Evolutionary conservation across 2,113 vertebrate genomes (phyloP).

Genomic region (Pedionomus torquatus): DNA sequence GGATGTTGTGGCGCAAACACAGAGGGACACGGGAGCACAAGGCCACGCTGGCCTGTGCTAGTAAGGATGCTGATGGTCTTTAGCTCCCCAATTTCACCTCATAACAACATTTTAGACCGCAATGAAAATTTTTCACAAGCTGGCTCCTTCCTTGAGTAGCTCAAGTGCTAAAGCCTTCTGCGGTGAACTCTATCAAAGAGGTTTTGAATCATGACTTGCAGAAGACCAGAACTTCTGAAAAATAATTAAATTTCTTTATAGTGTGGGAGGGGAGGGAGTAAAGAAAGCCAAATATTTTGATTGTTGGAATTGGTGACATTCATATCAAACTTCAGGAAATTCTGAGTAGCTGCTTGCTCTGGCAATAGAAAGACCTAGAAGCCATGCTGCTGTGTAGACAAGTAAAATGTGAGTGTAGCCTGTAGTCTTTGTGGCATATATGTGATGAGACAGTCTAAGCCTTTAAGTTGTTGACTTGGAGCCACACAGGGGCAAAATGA

Average conservation of each 20-base stretch:
- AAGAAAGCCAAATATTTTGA: not conserved
- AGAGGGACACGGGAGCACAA: accelerated
- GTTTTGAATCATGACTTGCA: not conserved
- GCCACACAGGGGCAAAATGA: not conserved
- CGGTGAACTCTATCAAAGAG: not conserved
- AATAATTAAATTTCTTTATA: not conserved
- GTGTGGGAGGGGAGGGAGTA: not conserved
- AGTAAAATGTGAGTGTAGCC: not conserved
- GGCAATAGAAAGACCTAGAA: not conserved
- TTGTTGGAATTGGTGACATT: not conserved
- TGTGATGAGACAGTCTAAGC: not conserved
- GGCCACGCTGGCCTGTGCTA: not conserved
- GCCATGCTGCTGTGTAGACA: not conserved
- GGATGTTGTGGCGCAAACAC: not conserved
- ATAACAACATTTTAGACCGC: not conserved
- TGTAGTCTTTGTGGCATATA: not conserved
- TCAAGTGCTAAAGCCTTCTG: not conserved
- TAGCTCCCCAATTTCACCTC: not conserved
- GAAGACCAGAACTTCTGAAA: not conserved
- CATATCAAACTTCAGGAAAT: not conserved
- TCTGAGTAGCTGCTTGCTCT: not conserved
- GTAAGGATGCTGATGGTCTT: not conserved
- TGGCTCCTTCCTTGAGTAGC: not conserved
- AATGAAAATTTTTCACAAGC: not conserved
- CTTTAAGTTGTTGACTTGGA: not conserved